phyloP scores from a whole-genome alignment of 2,888 invertebrate species.

The Cremastobaeus sp. region DNA sequence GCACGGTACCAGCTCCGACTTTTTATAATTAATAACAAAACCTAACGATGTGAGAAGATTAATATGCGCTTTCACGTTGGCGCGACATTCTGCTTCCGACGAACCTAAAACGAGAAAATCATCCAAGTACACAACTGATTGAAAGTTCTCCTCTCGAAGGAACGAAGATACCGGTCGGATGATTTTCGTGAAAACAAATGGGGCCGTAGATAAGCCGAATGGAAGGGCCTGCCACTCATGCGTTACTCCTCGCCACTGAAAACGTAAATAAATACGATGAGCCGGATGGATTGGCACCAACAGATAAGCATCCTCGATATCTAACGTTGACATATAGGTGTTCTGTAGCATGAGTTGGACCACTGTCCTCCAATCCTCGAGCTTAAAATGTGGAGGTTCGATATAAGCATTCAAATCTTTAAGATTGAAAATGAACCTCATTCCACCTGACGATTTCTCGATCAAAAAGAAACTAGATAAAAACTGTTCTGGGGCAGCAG shows the following conservation, averaged over 20 bases:
- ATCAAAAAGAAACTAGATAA: slow-evolving; percentile 35
- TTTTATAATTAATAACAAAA: slow-evolving; percentile 19
- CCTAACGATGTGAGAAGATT: slow-evolving; percentile 12
- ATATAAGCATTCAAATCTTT: slow-evolving; percentile 26
- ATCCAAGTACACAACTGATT: slow-evolving; percentile 24
- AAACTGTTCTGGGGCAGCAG: slow-evolving; percentile 18
- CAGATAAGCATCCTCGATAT: slow-evolving; percentile 16
- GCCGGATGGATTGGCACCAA: slow-evolving; percentile 3
- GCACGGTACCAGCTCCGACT: slow-evolving; percentile 14
- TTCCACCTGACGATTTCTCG: slow-evolving; percentile 33
- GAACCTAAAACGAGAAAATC: slow-evolving; percentile 13
- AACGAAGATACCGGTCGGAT: slow-evolving; percentile 5
- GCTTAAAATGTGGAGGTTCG: slow-evolving; percentile 13
- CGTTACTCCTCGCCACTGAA: slow-evolving; percentile 13
- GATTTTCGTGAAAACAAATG: slow-evolving; percentile 23
- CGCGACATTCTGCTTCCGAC: neutral
- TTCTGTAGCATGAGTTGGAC: slow-evolving; percentile 27
- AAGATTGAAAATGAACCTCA: slow-evolving; percentile 41
- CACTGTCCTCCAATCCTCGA: slow-evolving; percentile 33
- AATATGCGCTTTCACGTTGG: slow-evolving; percentile 10
- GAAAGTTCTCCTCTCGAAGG: neutral
- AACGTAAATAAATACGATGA: slow-evolving; percentile 21
- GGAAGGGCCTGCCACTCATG: slow-evolving; percentile 18
- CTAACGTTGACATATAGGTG: slow-evolving; percentile 3
- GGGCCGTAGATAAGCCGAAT: slow-evolving; percentile 10